These are phyloP conservation scores for Thalassophryne amazonica DNA, from an alignment of 2,797 vertebrate species.

Conservation along the genomic window DNA sequence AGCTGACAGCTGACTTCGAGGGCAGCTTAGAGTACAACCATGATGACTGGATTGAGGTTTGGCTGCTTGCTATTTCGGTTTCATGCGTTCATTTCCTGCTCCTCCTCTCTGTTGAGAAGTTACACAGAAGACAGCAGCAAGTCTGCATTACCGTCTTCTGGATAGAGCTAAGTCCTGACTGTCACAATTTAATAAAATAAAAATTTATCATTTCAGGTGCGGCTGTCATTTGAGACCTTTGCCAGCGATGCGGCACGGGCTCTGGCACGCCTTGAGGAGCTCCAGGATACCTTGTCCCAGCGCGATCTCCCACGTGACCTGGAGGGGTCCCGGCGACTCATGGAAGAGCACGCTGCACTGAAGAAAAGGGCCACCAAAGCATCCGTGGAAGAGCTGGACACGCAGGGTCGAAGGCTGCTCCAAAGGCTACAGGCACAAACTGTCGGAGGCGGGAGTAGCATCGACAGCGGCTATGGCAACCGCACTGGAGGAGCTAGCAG, in stretches of 20 bases:
- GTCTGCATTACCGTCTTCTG: too few species aligned
- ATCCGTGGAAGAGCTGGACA: slow-evolving; percentile 92
- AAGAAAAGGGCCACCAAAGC: slow-evolving; percentile 96
- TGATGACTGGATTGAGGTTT: slow-evolving; percentile 97
- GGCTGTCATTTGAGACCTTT: slow-evolving; percentile 91
- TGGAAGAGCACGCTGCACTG: slow-evolving; percentile 91
- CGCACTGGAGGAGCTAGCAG: slow-evolving; percentile 68
- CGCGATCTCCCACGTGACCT: slow-evolving; percentile 94
- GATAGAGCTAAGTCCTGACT: neutral
- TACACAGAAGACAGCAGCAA: neutral
- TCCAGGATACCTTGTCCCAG: slow-evolving; percentile 93
- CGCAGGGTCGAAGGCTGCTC: slow-evolving; percentile 91
- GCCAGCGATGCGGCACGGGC: slow-evolving; percentile 90
- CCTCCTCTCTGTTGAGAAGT: neutral
- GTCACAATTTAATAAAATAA: too few species aligned
- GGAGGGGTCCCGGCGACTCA: slow-evolving; percentile 91
- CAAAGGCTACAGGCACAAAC: slow-evolving; percentile 86
- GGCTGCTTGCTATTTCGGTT: slow-evolving; percentile 51
- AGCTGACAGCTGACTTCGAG: slow-evolving; percentile 95
- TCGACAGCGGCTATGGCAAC: slow-evolving; percentile 78
- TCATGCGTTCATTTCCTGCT: neutral
- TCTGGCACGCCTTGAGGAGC: slow-evolving; percentile 90
- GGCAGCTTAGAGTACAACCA: slow-evolving; percentile 97
- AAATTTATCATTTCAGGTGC: slow-evolving; percentile 60
- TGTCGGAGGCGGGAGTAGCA: slow-evolving; percentile 74